Percentiles rank a stretch among this genome's conserved stretches.
Conservation (phyloP, 2,113 vertebrate genomes). For the Lampris megalopsis region DNA sequence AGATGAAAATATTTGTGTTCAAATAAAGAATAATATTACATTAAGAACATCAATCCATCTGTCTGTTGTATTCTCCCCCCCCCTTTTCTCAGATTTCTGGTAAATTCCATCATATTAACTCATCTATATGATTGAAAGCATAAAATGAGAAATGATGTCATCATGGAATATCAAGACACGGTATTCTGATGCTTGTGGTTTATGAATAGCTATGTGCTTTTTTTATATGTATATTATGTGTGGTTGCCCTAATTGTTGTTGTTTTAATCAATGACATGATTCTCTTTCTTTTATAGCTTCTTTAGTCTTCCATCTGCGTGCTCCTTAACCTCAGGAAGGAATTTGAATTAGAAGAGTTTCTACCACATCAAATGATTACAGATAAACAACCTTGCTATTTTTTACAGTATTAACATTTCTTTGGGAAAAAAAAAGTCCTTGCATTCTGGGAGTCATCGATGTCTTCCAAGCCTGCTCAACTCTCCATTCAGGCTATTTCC, state of each 20-base stretch:
- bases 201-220: neutral
- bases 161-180: constrained; percentile 12
- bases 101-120: constrained; percentile 21
- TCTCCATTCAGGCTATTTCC: constrained; percentile 29
- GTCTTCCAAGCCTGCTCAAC: constrained; percentile 55
- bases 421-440: constrained; percentile 36
- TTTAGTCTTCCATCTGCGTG: constrained; percentile 89
- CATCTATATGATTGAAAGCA: constrained; percentile 32
- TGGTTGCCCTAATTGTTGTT: neutral
- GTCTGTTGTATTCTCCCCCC: constrained; percentile 30
- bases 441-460: constrained; percentile 29
- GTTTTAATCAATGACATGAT: constrained; percentile 67
- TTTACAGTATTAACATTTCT: constrained; percentile 63
- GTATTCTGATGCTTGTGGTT: constrained; percentile 8
- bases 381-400: constrained; percentile 70
- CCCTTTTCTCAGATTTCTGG: neutral
- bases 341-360: constrained; percentile 89
- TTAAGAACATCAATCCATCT: constrained; percentile 48
- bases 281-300: constrained; percentile 86
- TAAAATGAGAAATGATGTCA: constrained; percentile 11
- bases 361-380: constrained; percentile 63
- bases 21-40: constrained; percentile 53
- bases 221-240: neutral
- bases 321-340: constrained; percentile 88
- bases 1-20: constrained; percentile 20